Evolutionary conservation across 2,888 invertebrate genomes (phyloP).

Genomic region (Pseudococcus jackbeardsleyi): DNA sequence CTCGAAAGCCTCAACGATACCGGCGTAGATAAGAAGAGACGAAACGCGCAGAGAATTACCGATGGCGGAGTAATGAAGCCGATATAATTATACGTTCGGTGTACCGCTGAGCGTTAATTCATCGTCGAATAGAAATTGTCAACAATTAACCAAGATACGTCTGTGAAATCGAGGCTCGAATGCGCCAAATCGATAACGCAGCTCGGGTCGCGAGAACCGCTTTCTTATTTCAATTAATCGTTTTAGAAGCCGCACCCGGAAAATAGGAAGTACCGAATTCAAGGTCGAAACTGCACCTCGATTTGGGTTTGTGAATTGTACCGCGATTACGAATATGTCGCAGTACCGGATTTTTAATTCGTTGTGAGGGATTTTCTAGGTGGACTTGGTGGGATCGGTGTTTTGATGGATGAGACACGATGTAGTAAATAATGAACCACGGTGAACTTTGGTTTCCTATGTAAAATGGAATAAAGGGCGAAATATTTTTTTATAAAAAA

Average conservation of each 20-base stretch:
- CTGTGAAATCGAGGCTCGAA: neutral
- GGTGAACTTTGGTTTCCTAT: neutral
- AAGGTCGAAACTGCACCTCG: constrained; percentile 28
- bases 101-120: neutral
- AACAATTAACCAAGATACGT: neutral
- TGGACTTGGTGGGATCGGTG: neutral
- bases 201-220: neutral
- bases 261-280: neutral
- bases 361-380: neutral
- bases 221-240: constrained; percentile 1
- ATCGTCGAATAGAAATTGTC: constrained; percentile 2
- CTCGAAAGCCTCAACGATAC: neutral
- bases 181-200: neutral
- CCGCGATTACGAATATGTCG: neutral
- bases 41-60: too few species aligned
- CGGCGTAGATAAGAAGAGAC: neutral
- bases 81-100: neutral
- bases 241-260: neutral
- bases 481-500: neutral
- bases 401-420: neutral
- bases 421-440: neutral
- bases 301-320: constrained; percentile 12
- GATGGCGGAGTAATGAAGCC: neutral
- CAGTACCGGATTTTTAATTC: neutral
- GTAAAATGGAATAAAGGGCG: neutral